Conservation (phyloP, 2,797 vertebrate species). For the Enteromius trimaculatus region DNA sequence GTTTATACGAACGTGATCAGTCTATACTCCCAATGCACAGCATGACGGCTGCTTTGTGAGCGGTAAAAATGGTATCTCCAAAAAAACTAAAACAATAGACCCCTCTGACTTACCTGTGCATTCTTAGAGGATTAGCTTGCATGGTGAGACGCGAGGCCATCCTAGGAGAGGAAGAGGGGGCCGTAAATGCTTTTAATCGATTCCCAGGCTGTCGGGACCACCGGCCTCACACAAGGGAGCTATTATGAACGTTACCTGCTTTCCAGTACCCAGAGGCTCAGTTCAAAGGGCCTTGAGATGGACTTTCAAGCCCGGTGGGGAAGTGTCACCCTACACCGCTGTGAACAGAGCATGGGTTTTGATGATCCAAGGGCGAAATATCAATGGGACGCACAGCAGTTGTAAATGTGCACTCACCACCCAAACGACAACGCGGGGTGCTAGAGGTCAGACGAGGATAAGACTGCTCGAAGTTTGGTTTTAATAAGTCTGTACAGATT, state of each 20-base stretch:
- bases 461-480: slow-evolving; percentile 1
- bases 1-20: slow-evolving; percentile 60
- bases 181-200: slow-evolving; percentile 63
- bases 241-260: slow-evolving; percentile 69
- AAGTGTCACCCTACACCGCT: slow-evolving; percentile 64
- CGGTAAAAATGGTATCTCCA: slow-evolving; percentile 63
- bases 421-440: slow-evolving; percentile 3
- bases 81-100: slow-evolving; percentile 69
- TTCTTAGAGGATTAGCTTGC: slow-evolving; percentile 77
- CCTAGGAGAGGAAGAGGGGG: slow-evolving; percentile 54
- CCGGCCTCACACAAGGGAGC: slow-evolving; percentile 67
- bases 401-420: slow-evolving; percentile 41
- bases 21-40: slow-evolving; percentile 77
- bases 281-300: slow-evolving; percentile 62
- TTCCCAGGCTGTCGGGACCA: slow-evolving; percentile 69
- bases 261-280: slow-evolving; percentile 55
- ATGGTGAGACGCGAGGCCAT: slow-evolving; percentile 66
- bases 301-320: slow-evolving; percentile 59
- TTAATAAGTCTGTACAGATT: slow-evolving; percentile 14
- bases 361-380: slow-evolving; percentile 50
- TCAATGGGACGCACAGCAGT: slow-evolving; percentile 27
- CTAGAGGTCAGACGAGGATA: slow-evolving; percentile 43
- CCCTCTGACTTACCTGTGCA: slow-evolving; percentile 65
- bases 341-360: slow-evolving; percentile 56
- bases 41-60: slow-evolving; percentile 46